phyloP scores from a whole-genome alignment of 2,113 vertebrate species.

The Tupaia tana region DNA sequence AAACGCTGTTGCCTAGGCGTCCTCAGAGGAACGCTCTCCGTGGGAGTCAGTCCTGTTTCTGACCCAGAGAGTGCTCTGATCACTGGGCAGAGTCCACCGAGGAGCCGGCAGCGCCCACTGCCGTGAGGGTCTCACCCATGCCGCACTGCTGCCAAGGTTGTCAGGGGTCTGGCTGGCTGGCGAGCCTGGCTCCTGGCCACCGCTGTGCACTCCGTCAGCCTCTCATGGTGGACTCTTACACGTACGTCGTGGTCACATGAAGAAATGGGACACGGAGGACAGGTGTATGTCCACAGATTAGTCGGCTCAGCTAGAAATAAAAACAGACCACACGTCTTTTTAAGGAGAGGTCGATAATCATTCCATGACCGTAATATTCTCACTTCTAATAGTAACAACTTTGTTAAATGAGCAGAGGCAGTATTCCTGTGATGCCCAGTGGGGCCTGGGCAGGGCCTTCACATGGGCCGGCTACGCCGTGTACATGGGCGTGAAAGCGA shows the following conservation, averaged over 20 bases:
- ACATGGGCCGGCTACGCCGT: no score
- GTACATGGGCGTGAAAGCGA: no score
- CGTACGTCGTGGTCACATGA: not conserved
- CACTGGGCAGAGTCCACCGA: no score
- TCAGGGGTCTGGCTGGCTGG: not conserved
- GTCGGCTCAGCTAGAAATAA: not conserved
- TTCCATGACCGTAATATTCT: not conserved
- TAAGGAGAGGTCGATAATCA: not conserved
- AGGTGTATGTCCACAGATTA: not conserved
- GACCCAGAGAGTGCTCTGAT: no score
- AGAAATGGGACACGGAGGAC: not conserved
- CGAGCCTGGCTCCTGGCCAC: not conserved
- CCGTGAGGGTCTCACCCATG: no score
- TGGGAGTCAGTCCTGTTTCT: not conserved
- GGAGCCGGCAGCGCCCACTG: no score
- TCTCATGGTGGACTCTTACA: not conserved
- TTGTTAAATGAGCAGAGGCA: not conserved
- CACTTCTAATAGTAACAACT: not conserved
- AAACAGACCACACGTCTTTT: not conserved
- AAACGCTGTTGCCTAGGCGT: not conserved
- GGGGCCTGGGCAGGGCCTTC: accelerated
- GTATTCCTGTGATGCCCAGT: not conserved
- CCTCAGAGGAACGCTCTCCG: not conserved
- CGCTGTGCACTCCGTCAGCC: not conserved
- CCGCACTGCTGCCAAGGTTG: no score